phyloP scores from a whole-genome alignment of 2,888 invertebrate species.

The Ectobius pallidus region DNA sequence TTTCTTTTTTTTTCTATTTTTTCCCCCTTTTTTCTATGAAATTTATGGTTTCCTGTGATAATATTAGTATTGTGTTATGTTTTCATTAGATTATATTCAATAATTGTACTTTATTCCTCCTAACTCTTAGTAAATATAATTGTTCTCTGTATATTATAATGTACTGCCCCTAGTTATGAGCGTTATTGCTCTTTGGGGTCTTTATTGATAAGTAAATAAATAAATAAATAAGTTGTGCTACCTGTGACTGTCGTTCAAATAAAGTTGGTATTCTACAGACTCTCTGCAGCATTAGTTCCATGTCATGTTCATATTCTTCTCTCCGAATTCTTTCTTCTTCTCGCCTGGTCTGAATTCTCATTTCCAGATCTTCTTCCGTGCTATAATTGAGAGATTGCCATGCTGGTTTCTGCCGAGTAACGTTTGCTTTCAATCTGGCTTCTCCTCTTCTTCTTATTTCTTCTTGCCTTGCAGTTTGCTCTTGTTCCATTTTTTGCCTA shows the following conservation, averaged over 20 bases:
- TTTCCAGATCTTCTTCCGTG: slow-evolving; percentile 70
- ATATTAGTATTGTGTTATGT: too few species aligned
- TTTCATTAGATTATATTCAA: too few species aligned
- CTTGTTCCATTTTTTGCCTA: slow-evolving; percentile 63
- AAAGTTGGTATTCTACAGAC: slow-evolving; percentile 73
- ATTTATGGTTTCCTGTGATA: too few species aligned
- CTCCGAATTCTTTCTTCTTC: slow-evolving; percentile 71
- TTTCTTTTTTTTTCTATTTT: too few species aligned
- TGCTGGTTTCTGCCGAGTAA: slow-evolving; percentile 69
- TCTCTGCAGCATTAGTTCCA: slow-evolving; percentile 74
- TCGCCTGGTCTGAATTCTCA: slow-evolving; percentile 68
- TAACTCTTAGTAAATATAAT: too few species aligned
- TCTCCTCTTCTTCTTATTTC: slow-evolving; percentile 66
- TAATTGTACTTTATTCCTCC: too few species aligned
- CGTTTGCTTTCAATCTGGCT: slow-evolving; percentile 63
- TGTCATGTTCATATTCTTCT: slow-evolving; percentile 71
- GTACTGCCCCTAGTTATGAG: too few species aligned
- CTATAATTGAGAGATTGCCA: slow-evolving; percentile 71
- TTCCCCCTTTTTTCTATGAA: too few species aligned
- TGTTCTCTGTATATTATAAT: too few species aligned
- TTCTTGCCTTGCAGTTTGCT: slow-evolving; percentile 63
- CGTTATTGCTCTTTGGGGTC: too few species aligned
- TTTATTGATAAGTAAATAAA: too few species aligned
- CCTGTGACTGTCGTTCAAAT: slow-evolving; percentile 72
- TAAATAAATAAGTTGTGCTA: too few species aligned